These are phyloP conservation scores for Unio delphinus DNA, from an alignment of 2,888 invertebrate species.

Conservation along the genomic window DNA sequence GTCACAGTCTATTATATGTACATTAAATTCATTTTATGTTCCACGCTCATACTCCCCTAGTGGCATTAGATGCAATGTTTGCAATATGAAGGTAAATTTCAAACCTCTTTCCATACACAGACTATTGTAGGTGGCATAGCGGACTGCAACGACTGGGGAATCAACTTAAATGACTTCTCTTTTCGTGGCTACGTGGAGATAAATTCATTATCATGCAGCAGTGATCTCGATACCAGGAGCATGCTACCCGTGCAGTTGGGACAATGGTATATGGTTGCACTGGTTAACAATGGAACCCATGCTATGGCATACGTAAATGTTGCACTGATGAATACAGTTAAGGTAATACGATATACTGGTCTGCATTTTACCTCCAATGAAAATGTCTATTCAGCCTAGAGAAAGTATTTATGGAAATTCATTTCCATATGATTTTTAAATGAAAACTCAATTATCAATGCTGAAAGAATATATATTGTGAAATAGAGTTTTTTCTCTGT, in stretches of 20 bases:
- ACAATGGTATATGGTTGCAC: slow-evolving; percentile 52
- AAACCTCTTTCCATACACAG: slow-evolving; percentile 13
- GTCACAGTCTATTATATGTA: no score
- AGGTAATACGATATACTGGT: slow-evolving; percentile 13
- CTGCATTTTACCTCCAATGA: not conserved
- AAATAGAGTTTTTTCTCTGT: no score
- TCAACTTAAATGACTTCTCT: slow-evolving; percentile 45
- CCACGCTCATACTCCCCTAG: no score
- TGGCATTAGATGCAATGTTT: no score
- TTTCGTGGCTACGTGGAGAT: slow-evolving; percentile 37
- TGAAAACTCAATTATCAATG: no score
- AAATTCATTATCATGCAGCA: slow-evolving; percentile 32
- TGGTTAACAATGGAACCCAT: slow-evolving; percentile 44
- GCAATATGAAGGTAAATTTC: no score
- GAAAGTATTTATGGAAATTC: no score
- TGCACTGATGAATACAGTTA: slow-evolving; percentile 21
- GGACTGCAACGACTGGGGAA: slow-evolving; percentile 49
- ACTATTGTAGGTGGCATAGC: slow-evolving; percentile 46
- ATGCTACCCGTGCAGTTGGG: slow-evolving; percentile 17
- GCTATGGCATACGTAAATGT: slow-evolving; percentile 40
- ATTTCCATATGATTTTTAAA: no score
- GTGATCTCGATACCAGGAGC: slow-evolving; percentile 35
- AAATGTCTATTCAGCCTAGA: no score
- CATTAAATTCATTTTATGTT: no score
- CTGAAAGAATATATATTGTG: no score